Conservation (phyloP, 2,888 invertebrate species). For the Andrena flavipes region DNA sequence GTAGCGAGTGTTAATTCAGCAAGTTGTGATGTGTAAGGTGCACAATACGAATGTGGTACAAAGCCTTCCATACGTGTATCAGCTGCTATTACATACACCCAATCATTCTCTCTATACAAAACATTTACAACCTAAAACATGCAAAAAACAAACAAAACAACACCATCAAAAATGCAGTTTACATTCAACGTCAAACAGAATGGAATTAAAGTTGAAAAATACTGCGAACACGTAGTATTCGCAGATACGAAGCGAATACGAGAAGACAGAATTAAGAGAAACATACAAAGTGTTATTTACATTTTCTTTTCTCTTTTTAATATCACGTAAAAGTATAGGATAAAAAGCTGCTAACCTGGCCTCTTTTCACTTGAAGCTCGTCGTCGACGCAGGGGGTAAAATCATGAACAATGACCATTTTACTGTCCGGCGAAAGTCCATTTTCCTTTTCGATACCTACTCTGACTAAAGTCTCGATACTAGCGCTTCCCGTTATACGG, state of each 20-base stretch:
- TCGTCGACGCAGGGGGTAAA: constrained; percentile 98
- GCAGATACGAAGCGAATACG: constrained; percentile 6
- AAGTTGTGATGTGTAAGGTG: constrained; percentile 92
- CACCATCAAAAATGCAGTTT: constrained; percentile 23
- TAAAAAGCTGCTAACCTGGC: constrained; percentile 87
- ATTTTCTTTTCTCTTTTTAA: constrained; percentile 6
- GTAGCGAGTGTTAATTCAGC: constrained; percentile 89
- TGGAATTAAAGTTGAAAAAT: constrained; percentile 6
- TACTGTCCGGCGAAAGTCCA: constrained; percentile 95
- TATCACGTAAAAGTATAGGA: not conserved
- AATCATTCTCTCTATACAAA: constrained; percentile 97
- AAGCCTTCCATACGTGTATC: constrained; percentile 96
- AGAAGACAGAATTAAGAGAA: constrained; percentile 7
- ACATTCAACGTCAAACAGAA: constrained; percentile 8
- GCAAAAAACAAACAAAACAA: constrained; percentile 39
- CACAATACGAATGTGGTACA: constrained; percentile 97
- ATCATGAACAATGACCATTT: constrained; percentile 97
- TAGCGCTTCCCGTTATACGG: constrained; percentile 96
- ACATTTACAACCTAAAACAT: constrained; percentile 93
- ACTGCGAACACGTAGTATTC: not conserved
- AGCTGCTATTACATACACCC: constrained; percentile 97
- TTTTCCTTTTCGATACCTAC: constrained; percentile 97
- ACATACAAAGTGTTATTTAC: constrained; percentile 30
- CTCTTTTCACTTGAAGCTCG: constrained; percentile 94
- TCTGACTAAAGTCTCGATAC: constrained; percentile 95